Evolutionary conservation across 2,797 vertebrate genomes (phyloP).

Genomic region (Lophotriccus pileatus): DNA sequence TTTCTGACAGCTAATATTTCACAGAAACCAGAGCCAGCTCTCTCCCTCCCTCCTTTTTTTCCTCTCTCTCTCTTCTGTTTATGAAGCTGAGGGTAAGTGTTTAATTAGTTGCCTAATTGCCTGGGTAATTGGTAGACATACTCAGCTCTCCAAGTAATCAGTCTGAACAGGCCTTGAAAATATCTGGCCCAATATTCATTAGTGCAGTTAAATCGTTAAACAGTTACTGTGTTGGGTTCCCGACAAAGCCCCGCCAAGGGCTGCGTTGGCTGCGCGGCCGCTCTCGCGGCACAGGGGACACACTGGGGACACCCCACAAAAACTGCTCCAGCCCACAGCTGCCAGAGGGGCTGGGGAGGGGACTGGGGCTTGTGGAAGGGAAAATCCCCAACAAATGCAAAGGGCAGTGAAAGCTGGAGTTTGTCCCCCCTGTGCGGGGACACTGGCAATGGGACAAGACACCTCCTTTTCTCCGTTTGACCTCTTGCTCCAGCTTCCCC

Average conservation of each 20-base stretch:
- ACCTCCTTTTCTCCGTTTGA: fast-evolving
- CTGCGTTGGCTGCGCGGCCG: background rate
- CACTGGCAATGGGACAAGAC: fast-evolving
- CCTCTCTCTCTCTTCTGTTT: constrained; percentile 82
- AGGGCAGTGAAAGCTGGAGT: fast-evolving
- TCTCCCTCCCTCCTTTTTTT: constrained; percentile 73
- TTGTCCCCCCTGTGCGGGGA: background rate
- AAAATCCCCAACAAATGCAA: background rate
- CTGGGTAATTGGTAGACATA: constrained; percentile 99
- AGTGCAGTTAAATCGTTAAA: constrained; percentile 88
- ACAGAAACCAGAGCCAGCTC: constrained; percentile 76
- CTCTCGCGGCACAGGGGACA: background rate
- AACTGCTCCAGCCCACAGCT: fast-evolving
- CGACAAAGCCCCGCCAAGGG: constrained; percentile 63
- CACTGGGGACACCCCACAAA: fast-evolving
- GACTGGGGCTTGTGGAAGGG: background rate
- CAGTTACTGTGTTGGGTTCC: constrained; percentile 76
- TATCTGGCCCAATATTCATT: constrained; percentile 99
- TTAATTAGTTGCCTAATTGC: constrained; percentile 99
- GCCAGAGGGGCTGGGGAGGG: background rate
- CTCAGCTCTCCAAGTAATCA: constrained; percentile 99
- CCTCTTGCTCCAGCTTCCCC: background rate
- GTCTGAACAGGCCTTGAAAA: constrained; percentile 97
- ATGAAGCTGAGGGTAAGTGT: constrained; percentile 98
- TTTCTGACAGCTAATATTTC: constrained; percentile 89